A percentile compares a stretch with the other conserved stretches of the same genome.
phyloP scores from a whole-genome alignment of 2,888 invertebrate genomes.

The Imbricaverruca yamaguchii region DNA sequence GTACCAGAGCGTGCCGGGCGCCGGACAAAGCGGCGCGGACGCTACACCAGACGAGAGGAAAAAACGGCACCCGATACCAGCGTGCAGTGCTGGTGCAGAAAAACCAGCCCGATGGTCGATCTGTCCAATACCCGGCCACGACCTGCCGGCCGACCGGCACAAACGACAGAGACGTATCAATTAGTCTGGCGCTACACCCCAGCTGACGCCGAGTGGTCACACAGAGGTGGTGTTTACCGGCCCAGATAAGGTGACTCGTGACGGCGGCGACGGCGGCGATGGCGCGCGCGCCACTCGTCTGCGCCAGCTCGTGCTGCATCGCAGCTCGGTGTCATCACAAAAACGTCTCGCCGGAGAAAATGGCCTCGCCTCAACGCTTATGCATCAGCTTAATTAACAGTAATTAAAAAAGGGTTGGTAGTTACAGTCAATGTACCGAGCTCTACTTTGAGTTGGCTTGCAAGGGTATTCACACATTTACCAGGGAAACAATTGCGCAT shows the following conservation, averaged over 20 bases:
- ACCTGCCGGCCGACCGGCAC: neutral
- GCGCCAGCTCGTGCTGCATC: neutral
- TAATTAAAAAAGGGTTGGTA: neutral
- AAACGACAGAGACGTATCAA: neutral
- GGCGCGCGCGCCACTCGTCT: neutral
- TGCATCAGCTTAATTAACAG: neutral
- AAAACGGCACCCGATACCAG: neutral
- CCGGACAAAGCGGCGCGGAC: neutral
- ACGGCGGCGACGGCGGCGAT: neutral
- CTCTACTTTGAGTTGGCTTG: neutral
- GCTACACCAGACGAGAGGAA: neutral
- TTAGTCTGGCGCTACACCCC: neutral
- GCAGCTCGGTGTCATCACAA: neutral
- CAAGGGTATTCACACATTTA: conserved; percentile 16
- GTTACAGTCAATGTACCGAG: conserved; percentile 1
- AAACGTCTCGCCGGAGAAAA: neutral
- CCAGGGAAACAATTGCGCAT: neutral
- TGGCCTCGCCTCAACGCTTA: neutral
- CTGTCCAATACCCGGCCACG: neutral
- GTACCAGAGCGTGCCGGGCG: neutral
- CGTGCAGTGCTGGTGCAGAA: too few relatives aligned
- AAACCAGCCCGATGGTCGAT: neutral
- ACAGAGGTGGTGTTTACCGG: neutral
- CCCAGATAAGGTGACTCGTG: neutral
- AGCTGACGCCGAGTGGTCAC: neutral